phyloP scores from a whole-genome alignment of 2,888 invertebrate species.

The Drosophila pseudotakahashii region DNA sequence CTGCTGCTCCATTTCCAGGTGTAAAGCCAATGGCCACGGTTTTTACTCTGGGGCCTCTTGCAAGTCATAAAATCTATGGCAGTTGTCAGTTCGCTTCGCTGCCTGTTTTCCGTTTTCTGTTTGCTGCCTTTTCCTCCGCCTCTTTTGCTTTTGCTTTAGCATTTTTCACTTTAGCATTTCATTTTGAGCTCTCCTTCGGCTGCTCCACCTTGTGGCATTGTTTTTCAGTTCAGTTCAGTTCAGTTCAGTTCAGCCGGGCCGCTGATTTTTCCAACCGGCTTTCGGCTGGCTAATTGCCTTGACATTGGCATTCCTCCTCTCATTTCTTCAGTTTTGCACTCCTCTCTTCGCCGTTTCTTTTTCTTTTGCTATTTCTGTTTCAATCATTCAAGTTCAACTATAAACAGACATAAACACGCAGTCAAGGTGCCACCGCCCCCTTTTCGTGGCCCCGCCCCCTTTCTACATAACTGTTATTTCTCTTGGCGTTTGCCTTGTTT shows the following conservation, averaged over 20 bases:
- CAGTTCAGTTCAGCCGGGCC: slow-evolving; percentile 20
- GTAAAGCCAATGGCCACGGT: slow-evolving; percentile 41
- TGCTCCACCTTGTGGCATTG: slow-evolving; percentile 45
- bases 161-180: slow-evolving; percentile 44
- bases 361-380: slow-evolving; percentile 33
- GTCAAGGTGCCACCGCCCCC: slow-evolving; percentile 20
- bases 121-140: slow-evolving; percentile 7
- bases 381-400: slow-evolving; percentile 54
- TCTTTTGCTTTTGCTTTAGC: slow-evolving; percentile 9
- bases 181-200: slow-evolving; percentile 39
- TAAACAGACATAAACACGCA: slow-evolving; percentile 51
- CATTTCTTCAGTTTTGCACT: too few relatives aligned
- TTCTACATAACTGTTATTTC: slow-evolving; percentile 26
- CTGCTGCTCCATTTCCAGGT: slow-evolving; percentile 70
- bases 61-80: slow-evolving; percentile 73
- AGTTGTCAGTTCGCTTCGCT: slow-evolving; percentile 52
- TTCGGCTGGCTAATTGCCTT: slow-evolving; percentile 79
- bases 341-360: too few relatives aligned
- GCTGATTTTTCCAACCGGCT: slow-evolving; percentile 78
- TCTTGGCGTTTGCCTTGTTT: slow-evolving; percentile 40
- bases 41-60: slow-evolving; percentile 43
- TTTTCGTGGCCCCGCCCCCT: slow-evolving; percentile 1
- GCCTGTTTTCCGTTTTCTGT: slow-evolving; percentile 46
- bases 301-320: slow-evolving; percentile 74
- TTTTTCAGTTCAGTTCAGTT: slow-evolving; percentile 36